Conservation (phyloP, 2,888 invertebrate genomes). For the Spisula solida region DNA sequence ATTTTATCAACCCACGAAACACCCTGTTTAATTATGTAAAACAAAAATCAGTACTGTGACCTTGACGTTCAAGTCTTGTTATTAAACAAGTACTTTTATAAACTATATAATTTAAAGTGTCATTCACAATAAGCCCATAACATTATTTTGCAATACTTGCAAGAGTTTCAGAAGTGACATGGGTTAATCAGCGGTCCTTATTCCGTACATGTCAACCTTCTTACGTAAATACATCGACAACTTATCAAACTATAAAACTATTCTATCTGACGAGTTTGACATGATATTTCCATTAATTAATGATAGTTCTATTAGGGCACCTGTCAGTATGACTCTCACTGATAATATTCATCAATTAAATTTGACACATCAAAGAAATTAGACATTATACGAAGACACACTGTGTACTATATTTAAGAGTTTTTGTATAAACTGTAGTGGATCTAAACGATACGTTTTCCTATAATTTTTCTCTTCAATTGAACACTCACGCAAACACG, state of each 20-base stretch:
- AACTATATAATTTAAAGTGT: too few species aligned
- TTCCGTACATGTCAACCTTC: neutral
- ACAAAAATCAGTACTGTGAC: neutral
- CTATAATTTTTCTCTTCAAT: neutral
- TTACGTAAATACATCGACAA: neutral
- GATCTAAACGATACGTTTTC: neutral
- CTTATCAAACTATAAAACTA: neutral
- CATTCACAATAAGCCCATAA: neutral
- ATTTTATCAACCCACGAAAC: too few species aligned
- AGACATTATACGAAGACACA: neutral
- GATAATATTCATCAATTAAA: constrained; percentile 2
- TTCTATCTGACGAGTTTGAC: neutral
- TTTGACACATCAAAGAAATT: neutral
- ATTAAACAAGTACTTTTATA: too few species aligned
- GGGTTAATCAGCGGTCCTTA: neutral
- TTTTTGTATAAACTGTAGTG: neutral
- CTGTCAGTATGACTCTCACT: neutral
- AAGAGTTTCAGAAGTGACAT: neutral
- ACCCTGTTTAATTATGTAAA: neutral
- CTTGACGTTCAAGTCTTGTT: neutral
- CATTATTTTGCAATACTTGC: neutral
- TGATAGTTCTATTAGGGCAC: neutral
- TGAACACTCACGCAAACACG: neutral
- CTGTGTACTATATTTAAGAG: neutral
- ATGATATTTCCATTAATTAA: constrained; percentile 9